Evolutionary conservation across 1,140 invertebrate species (phyloP), one percentile per base, ranked within the genome.

Genomic region (Pseudomyrmex gracilis): DNA sequence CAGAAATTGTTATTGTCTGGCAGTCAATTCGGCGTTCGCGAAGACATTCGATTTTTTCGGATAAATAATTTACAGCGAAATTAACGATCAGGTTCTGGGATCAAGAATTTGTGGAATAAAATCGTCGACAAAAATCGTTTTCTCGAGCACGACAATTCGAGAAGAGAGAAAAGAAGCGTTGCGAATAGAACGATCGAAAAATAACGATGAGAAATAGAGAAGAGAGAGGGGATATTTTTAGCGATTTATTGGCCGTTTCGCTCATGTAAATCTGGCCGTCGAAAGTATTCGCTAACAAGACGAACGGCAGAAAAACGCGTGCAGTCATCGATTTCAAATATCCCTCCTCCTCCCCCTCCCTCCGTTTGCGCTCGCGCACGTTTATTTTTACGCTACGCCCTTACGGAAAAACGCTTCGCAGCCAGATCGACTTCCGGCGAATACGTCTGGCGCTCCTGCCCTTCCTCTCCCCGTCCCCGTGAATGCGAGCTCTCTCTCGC

Each of bases 201-300:
- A 90, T 86, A 77, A 70, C 49, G 24, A 60, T 17, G 63, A 82
- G 60, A 74, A 83, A 83, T 83, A 68, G 83, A 68, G 83, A 82
- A 71, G 61, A 63, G 47, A 71, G 61, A 63, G 34, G 64, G 80
- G 78, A 86, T 89, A 89, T 89, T 89, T 88, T 73, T 58, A n/a
- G 61, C 82, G 87, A 88, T 89, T 89, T 89, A 89, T 89, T 86
- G 88, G 85, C 76, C 84, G 80, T 88, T 89, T 76, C 55, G 84
- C 51, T 55, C 83, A 84, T 88, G 87, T 88, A 89, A 88, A 89
- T 89, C 70, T 67, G 34, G 60, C 53, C 71, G 63, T 13, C 63
- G 47, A 80, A 49, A 63, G 61, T 71, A 84, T 73, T 86, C 84
- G 58, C 80, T 22, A 77, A 86, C 83, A 89, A 80, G 61, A 58